A percentile compares a stretch with the other conserved stretches of the same genome.
Conservation (phyloP, 1,140 invertebrate species). For the Bombus balteatus region DNA sequence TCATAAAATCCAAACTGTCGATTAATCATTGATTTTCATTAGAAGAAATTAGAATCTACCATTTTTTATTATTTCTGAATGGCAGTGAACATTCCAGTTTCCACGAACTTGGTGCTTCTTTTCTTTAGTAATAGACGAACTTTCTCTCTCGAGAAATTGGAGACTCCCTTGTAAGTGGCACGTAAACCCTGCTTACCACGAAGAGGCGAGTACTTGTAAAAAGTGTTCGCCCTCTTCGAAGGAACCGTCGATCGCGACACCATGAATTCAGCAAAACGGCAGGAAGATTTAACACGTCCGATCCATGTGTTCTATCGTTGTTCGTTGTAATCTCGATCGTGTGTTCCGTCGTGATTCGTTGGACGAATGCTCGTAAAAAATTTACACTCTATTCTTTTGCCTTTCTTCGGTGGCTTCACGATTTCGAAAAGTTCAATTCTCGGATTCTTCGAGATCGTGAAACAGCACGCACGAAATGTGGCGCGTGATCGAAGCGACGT, state of each 20-base stretch:
- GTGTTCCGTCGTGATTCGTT: background rate
- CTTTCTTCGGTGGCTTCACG: background rate
- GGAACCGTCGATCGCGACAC: slow-evolving; percentile 17
- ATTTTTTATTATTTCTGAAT: background rate
- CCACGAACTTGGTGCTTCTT: background rate
- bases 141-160: slow-evolving; percentile 9
- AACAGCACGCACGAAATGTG: background rate
- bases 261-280: background rate
- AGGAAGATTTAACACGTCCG: background rate
- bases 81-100: slow-evolving; percentile 19
- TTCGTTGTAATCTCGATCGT: background rate
- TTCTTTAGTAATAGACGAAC: background rate
- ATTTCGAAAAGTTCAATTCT: background rate
- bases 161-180: background rate
- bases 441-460: background rate
- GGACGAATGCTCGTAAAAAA: background rate
- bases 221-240: background rate
- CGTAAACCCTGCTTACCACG: slow-evolving; percentile 51
- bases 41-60: background rate
- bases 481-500: background rate
- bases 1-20: background rate
- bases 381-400: too few relatives aligned
- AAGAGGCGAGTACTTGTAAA: slow-evolving; percentile 5
- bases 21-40: background rate
- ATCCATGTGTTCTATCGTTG: background rate